Evolutionary conservation across 2,113 vertebrate genomes (phyloP).

Genomic region (Pagrus major): DNA sequence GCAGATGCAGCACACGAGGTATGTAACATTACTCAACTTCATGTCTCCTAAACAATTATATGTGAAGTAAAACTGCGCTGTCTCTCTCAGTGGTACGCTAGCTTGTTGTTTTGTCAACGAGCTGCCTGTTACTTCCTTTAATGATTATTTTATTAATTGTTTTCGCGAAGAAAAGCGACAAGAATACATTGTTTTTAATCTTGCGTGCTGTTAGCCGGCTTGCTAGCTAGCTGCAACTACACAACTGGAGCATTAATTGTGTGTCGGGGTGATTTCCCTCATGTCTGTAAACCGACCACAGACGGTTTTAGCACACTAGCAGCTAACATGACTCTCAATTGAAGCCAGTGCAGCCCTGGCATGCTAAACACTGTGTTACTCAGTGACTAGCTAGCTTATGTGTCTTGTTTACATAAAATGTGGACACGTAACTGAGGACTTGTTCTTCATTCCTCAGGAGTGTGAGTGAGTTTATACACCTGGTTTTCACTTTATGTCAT

Average conservation of each 20-base stretch:
- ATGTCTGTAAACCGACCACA: too few species aligned
- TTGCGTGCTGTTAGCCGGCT: neutral
- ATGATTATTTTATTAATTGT: fast-evolving
- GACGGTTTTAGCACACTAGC: neutral
- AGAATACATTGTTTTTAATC: neutral
- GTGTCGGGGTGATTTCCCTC: fast-evolving
- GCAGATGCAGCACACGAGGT: slow-evolving; percentile 35
- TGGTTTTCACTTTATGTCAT: too few species aligned
- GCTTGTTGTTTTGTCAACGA: fast-evolving
- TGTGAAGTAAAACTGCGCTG: fast-evolving
- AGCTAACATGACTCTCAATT: neutral
- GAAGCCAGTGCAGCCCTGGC: neutral
- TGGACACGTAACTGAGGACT: neutral
- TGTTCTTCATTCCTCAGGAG: neutral
- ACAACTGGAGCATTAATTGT: too few species aligned
- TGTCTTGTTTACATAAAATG: slow-evolving; percentile 11
- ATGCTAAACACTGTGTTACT: neutral
- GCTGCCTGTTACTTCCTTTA: fast-evolving
- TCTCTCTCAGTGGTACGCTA: fast-evolving
- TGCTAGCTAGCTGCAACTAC: neutral
- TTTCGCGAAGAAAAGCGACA: neutral
- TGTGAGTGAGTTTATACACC: neutral
- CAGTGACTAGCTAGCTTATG: slow-evolving; percentile 1
- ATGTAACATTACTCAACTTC: neutral
- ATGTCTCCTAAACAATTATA: neutral